Evolutionary conservation across 2,888 invertebrate species (phyloP), one percentile per base, ranked within the genome.

Genomic region (Aphidius colemani): DNA sequence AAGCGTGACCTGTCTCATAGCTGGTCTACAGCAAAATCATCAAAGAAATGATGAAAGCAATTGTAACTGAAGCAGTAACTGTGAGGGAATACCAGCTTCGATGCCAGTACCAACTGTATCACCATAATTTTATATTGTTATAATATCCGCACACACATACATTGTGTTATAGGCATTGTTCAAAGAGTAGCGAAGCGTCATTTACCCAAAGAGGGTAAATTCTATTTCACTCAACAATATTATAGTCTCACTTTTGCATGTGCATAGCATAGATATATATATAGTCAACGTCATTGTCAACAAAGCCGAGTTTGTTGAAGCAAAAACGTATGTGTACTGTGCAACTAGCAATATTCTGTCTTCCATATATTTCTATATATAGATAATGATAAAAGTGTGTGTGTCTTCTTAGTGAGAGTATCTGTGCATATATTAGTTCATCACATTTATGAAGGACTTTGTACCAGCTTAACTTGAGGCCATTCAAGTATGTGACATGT

Each of bases 91-190:
- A 18, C 13, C 13, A 18, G 13, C 13, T 18, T 18, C 30, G 30
- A 53, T 49, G 44, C 41, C 48, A 48, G 13, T 18, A 18, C 13
- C 13, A 59, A 49, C 50, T 49, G n/a, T 30, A 55, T 41, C 18
- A 58, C 13, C 11, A 30, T 30, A 58, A 58, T 30, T 13, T 7
- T 40, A 48, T 13, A 40, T 48, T 7, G 49, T 61, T 48, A 63
- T 62, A 44, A 43, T 59, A 39, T 44, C 39, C 2, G 2, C 2
- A 66, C 62, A 60, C 66, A 66, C 69, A 70, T 69, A 66, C 69
- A 70, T 69, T 70, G 72, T 68, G 66, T 67, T 65, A 67, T 67
- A 61, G 69, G 65, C 66, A 74, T 73, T 74, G 74, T 73, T 73
- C 68, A 61, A 53, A 62, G 68, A 67, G 68, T 67, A 69, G 63